phyloP scores from a whole-genome alignment of 1,140 invertebrate species.

The Philopotamus ludificatus region DNA sequence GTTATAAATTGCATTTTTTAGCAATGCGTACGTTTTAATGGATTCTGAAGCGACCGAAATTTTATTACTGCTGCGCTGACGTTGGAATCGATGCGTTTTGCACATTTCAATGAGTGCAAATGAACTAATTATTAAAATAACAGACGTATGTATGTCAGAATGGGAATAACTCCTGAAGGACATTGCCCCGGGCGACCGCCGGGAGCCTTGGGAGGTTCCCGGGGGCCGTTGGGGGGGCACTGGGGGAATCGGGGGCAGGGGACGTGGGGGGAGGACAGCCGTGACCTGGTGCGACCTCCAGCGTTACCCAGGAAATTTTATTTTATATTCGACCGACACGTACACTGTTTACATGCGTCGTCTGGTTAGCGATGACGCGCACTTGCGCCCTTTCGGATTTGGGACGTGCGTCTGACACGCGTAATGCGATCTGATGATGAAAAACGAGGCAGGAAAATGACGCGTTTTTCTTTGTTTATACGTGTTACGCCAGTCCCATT shows the following conservation, averaged over 20 bases:
- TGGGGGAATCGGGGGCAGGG: not conserved
- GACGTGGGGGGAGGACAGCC: constrained; percentile 5
- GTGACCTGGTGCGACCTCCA: constrained; percentile 19
- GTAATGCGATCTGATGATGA: not conserved
- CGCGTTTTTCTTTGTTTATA: not conserved
- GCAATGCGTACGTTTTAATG: too few relatives aligned
- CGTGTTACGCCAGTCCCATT: not conserved
- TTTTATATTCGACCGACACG: not conserved
- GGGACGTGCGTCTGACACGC: too few relatives aligned
- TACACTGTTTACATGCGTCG: not conserved
- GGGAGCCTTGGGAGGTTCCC: constrained; percentile 6
- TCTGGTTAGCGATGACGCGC: too few relatives aligned
- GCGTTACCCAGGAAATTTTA: not conserved
- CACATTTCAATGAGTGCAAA: too few relatives aligned
- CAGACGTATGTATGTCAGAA: not conserved
- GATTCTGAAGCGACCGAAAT: too few relatives aligned
- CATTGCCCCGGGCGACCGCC: constrained; percentile 24
- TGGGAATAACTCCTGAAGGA: constrained; percentile 14
- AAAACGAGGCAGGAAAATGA: not conserved
- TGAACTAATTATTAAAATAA: not conserved
- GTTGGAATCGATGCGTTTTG: not conserved
- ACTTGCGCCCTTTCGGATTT: too few relatives aligned
- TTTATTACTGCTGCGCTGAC: not conserved
- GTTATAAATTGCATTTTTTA: too few relatives aligned
- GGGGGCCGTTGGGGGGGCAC: not conserved